Evolutionary conservation across 1,140 invertebrate genomes (phyloP).

Genomic region (Heliconius himera): DNA sequence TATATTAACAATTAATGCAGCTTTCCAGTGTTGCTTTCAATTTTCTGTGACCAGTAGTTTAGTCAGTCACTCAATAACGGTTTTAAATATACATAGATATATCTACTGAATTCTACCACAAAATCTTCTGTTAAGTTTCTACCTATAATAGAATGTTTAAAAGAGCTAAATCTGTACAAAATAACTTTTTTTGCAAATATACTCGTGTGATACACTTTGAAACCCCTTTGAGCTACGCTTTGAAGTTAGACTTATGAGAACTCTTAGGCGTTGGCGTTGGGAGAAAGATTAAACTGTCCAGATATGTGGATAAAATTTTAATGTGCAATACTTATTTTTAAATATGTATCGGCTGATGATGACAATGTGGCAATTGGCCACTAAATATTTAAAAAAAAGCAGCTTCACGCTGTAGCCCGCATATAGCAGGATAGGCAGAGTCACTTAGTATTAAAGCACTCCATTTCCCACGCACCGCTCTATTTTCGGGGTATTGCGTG

Average conservation of each 20-base stretch:
- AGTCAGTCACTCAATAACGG: no score
- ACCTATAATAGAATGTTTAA: neutral
- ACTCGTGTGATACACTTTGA: slow-evolving; percentile 2
- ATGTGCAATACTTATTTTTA: neutral
- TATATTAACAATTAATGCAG: no score
- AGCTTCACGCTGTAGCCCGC: no score
- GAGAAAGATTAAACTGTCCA: neutral
- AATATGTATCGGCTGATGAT: neutral
- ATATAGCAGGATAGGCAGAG: no score
- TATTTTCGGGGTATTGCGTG: neutral
- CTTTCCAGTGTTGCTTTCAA: no score
- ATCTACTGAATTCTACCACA: no score
- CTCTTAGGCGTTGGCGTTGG: neutral
- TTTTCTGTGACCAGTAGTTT: no score
- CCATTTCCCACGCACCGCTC: no score
- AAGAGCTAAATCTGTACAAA: neutral
- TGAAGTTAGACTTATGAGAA: neutral
- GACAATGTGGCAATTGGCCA: no score
- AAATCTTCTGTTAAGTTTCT: neutral
- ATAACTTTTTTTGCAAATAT: slow-evolving; percentile 1
- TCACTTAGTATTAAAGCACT: no score
- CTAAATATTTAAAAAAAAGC: no score
- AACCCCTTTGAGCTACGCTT: slow-evolving; percentile 1
- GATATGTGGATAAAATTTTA: neutral
- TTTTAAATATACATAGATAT: no score